Base-by-base conservation (phyloP, 2,113 vertebrate genomes). In the Peromyscus leucopus region DNA sequence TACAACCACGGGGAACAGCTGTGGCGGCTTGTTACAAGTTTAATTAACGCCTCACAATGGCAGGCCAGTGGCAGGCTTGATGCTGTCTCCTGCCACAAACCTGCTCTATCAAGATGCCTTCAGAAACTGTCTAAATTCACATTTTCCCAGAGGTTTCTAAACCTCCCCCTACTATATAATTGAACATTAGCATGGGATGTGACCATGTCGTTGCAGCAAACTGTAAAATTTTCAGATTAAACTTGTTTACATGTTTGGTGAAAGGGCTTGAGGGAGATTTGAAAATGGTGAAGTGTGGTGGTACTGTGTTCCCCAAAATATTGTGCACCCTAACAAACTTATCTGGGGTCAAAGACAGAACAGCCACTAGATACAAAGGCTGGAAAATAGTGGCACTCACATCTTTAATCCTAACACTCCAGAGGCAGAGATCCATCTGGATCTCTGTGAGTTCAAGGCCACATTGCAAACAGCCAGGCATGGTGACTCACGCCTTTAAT, bases 41-140 rank as follows among this genome's bases (percentile, higher is more conserved):
- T 94, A 98, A 97, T 97, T 97, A 97, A 91, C 55, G 80, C 22
- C 51, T 91, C 83, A 97, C 82, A 96, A 97, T 92, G 42, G 71
- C 74, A 87, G 57, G 26, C 86, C 39, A 82, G 74, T 63, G 92
- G 87, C 93, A 96, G 57, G 57, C 69, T 93, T 93, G 96, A 96
- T 85, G 79, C n/a, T 71, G 24, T 22, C 55, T 90, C 36, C 89
- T 96, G 95, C 95, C 75, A 96, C 90, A 95, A 55, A 91, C 79
- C 19, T 85, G 19, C 31, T 71, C 48, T 19, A 31, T 90, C 59
- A 88, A 85, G 94, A 84, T 93, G 69, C 46, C 42, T 93, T 92
- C 65, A 74, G 71, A 71, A 91, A 95, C 48, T n/a, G 83, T 91
- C 78, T 95, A 71, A 36, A 96, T 91, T 88, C 71, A 11, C 36